A percentile compares a stretch with the other conserved stretches of the same genome.
Conservation (phyloP, 92 coral and sea anemone species). For the Actinernus sp. region DNA sequence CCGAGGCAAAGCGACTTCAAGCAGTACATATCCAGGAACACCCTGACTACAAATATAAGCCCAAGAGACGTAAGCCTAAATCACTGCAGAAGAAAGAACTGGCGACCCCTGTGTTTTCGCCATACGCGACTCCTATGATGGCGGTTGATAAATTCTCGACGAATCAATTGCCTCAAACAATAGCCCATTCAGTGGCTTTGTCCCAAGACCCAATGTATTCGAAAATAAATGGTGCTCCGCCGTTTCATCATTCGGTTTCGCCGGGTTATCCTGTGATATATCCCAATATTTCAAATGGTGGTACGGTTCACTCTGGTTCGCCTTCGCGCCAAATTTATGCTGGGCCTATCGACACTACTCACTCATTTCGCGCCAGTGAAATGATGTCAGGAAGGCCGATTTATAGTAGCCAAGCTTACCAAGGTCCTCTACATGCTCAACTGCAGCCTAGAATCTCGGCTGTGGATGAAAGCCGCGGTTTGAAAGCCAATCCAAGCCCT, state of each 20-base stretch:
- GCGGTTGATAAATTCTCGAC: constrained; percentile 97
- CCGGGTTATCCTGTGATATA: constrained; percentile 95
- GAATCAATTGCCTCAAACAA: constrained; percentile 96
- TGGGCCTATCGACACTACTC: constrained; percentile 83
- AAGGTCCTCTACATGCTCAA: constrained; percentile 81
- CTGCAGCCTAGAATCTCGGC: constrained; percentile 87
- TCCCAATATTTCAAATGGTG: constrained; percentile 83
- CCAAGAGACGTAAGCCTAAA: constrained; percentile 97
- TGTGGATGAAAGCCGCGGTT: constrained; percentile 89
- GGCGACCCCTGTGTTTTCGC: constrained; percentile 87
- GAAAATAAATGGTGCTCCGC: constrained; percentile 94
- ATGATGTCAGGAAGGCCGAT: constrained; percentile 89
- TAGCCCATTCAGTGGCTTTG: constrained; percentile 98
- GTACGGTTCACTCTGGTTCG: constrained; percentile 75
- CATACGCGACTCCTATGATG: constrained; percentile 96
- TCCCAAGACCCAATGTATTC: constrained; percentile 97
- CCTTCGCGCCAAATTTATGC: constrained; percentile 91
- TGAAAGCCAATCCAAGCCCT: constrained; percentile 84
- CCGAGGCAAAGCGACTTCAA: constrained; percentile 99
- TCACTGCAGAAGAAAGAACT: constrained; percentile 95
- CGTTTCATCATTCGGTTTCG: constrained; percentile 92
- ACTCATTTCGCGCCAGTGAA: constrained; percentile 89
- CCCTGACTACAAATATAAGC: constrained; percentile 99
- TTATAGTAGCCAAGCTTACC: constrained; percentile 85
- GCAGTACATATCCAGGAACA: constrained; percentile 99